Evolutionary conservation across 1,140 invertebrate species (phyloP), one percentile per base, ranked within the genome.

Genomic region (Polypedilum vanderplanki): DNA sequence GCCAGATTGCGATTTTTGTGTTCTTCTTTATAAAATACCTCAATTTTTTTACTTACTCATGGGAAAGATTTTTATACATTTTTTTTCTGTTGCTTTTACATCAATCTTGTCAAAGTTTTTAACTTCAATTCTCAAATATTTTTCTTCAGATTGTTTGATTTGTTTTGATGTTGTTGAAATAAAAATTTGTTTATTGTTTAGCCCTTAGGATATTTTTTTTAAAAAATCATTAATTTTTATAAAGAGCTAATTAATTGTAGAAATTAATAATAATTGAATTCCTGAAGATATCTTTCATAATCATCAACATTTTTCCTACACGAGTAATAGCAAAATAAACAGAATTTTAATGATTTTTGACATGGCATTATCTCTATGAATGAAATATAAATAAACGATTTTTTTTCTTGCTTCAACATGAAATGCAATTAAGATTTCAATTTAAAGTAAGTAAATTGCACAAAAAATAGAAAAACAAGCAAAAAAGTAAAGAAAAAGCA

Each of bases 341-440:
- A 33, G 1, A 33, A 33, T 3, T 33, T 3, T 33, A 33, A 33
- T 33, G 24, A 33, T 33, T 33, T 33, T 1, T 5, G 24, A 33
- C 24, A 33, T 33, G 24, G 5, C 5, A 33, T 33, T 33, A 33
- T 5, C 24, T 57, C 4, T 12, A 57, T 57, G 8, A n/a, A 57
- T 12, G 46, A n/a, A n/a, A n/a, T n/a, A 12, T 57, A n/a, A 15
- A 12, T n/a, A n/a, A 57, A 57, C 3, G 46, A 9, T 57, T 57
- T 57, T 3, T 15, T 57, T 15, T 15, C 46, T 57, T 15, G 1
- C n/a, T 57, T 57, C n/a, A n/a, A 57, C n/a, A n/a, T 57, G n/a
- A 57, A 57, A 57, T 57, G 46, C 46, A 57, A 57, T 57, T 57
- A 57, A 57, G 46, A 57, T 57, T 57, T n/a, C 46, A 57, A 57